Base-by-base conservation (phyloP, 1,140 invertebrate genomes). In the Brachionus sp. region DNA sequence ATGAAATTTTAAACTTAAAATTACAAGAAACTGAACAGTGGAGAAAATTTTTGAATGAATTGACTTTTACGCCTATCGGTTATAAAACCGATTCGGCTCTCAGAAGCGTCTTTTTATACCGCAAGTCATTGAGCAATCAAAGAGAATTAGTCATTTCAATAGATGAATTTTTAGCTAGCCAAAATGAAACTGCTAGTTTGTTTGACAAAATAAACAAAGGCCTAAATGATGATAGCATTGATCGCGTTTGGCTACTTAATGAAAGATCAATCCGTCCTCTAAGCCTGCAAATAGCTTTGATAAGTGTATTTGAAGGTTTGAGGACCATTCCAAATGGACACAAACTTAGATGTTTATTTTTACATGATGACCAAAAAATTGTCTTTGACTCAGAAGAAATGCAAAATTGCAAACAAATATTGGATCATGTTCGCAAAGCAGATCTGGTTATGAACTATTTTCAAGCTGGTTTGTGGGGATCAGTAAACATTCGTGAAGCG, bases 321-420 rank as follows among this genome's bases (percentile, higher is more conserved):
- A 75, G 70, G 29, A 6, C 39, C 16, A 4, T 44, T 44, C 37
- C 19, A 29, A 46, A 46, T 12, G 70, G 70, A 29, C 13, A 75
- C 19, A 75, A 75, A 39, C 19, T 75, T 13, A 75, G 70, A 42
- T 75, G 70, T 46, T 10, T 75, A 33, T 75, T 75, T 46, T 25
- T 46, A 10, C 39, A 46, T 12, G 70, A 75, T 75, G 37, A 46
- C 19, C 39, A 75, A 46, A 75, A 75, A 50, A 46, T 75, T 75
- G 13, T 0, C 10, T 29, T 46, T 3, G 70, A 46, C 0, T 37
- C 16, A 0, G 37, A 70, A 70, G 33, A 70, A 9, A 19, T 70
- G 33, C 19, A 44, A 5, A 75, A 25, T 25, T 75, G 9, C 9
- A 25, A 0, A 46, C 39, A 75, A 46, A 9, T 75, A n/a, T 16